These are phyloP conservation scores for Cossypha caffra DNA, from an alignment of 2,797 vertebrate species.

Conservation along the genomic window DNA sequence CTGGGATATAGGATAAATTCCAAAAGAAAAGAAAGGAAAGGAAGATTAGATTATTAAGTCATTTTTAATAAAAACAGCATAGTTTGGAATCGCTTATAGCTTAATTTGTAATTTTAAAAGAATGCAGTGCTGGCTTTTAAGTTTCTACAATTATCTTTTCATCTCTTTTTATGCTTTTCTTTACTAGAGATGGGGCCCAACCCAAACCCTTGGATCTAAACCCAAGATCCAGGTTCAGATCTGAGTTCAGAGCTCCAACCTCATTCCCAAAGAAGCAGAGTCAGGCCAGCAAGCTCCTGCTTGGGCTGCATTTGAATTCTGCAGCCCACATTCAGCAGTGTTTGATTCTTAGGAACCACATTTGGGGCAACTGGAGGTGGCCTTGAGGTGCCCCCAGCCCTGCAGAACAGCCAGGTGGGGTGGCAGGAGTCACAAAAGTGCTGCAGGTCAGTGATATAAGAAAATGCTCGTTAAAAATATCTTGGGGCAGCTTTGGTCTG, in stretches of 20 bases:
- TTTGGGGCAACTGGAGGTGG: background rate
- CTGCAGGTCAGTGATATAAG: background rate
- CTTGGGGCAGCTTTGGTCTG: background rate
- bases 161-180: slow-evolving; percentile 58
- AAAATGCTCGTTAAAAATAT: background rate
- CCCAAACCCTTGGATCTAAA: slow-evolving; percentile 45
- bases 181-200: slow-evolving; percentile 29
- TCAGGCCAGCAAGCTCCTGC: background rate
- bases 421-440: background rate
- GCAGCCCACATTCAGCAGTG: background rate
- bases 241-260: background rate
- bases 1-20: slow-evolving; percentile 68
- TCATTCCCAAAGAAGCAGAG: background rate
- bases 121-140: slow-evolving; percentile 59
- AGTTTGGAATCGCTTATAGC: slow-evolving; percentile 68
- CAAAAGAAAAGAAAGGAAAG: slow-evolving; percentile 71
- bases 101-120: slow-evolving; percentile 75
- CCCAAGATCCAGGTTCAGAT: slow-evolving; percentile 25
- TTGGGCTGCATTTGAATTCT: background rate
- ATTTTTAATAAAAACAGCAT: slow-evolving; percentile 76
- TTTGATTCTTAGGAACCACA: background rate
- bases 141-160: slow-evolving; percentile 66
- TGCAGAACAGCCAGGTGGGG: background rate
- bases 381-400: background rate
- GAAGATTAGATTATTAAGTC: slow-evolving; percentile 71